phyloP scores from a whole-genome alignment of 2,888 invertebrate genomes.

The Oscheius sp. region DNA sequence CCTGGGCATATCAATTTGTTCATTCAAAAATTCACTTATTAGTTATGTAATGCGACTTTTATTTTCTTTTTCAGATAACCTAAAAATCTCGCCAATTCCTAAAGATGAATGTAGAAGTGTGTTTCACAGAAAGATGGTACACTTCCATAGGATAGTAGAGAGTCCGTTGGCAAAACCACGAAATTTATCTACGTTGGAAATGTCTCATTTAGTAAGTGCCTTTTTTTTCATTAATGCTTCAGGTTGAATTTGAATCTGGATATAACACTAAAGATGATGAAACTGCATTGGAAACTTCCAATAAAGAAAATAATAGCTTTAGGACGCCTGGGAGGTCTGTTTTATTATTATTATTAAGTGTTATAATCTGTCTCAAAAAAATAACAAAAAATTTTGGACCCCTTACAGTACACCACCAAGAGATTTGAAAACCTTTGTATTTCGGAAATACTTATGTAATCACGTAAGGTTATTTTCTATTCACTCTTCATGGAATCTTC shows the following conservation, averaged over 20 bases:
- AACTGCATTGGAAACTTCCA: conserved; percentile 3
- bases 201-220: neutral
- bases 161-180: conserved; percentile 22
- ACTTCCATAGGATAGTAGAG: conserved; percentile 13
- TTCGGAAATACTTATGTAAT: too few relatives aligned
- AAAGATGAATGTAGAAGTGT: neutral
- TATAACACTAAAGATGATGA: neutral
- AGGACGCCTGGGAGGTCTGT: conserved; percentile 14
- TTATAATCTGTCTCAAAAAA: too few relatives aligned
- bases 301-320: neutral
- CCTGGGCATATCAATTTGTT: too few relatives aligned
- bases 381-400: too few relatives aligned
- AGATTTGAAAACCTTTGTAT: too few relatives aligned
- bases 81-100: conserved; percentile 28
- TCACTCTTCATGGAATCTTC: too few relatives aligned
- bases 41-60: too few relatives aligned
- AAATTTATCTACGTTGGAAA: neutral
- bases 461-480: too few relatives aligned
- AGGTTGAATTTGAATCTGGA: conserved; percentile 6
- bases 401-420: too few relatives aligned
- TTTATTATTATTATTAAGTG: neutral
- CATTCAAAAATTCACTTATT: too few relatives aligned
- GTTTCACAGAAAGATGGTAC: conserved; percentile 1
- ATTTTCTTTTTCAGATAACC: conserved; percentile 19
- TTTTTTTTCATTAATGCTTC: neutral